These are phyloP conservation scores for Hymenochirus boettgeri DNA, from an alignment of 2,113 vertebrate species.

Conservation along the genomic window DNA sequence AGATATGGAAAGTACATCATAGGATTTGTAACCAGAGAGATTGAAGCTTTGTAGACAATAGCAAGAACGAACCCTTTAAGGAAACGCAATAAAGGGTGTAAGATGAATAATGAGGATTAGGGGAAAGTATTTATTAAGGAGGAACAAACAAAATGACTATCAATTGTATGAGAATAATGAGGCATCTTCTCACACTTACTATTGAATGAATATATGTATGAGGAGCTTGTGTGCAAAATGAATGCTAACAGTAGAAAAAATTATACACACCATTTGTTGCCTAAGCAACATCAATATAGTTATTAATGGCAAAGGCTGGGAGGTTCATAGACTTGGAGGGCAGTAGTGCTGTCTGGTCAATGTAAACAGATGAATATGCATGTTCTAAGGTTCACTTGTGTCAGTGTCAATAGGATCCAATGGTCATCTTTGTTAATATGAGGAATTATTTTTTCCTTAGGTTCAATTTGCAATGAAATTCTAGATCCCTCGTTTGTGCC, in stretches of 20 bases:
- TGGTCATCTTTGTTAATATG: background rate
- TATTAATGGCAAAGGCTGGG: background rate
- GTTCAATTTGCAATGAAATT: conserved; percentile 94
- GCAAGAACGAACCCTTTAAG: too few species aligned
- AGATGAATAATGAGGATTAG: too few species aligned
- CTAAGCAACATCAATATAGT: background rate
- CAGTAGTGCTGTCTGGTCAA: too few species aligned
- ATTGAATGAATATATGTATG: background rate
- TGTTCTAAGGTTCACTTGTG: background rate
- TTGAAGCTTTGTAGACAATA: too few species aligned
- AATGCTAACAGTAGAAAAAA: background rate
- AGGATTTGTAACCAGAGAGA: too few species aligned
- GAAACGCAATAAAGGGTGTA: too few species aligned
- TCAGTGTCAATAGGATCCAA: too few species aligned
- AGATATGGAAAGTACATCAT: too few species aligned
- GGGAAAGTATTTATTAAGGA: too few species aligned
- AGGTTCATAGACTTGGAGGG: background rate
- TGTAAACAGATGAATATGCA: background rate
- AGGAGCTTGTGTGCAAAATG: background rate
- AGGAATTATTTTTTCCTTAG: conserved; percentile 57
- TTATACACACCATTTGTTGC: background rate
- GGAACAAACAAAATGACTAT: too few species aligned
- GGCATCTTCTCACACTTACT: too few species aligned
- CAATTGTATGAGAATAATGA: too few species aligned
- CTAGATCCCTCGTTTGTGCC: conserved; percentile 84